Evolutionary conservation across 2,113 vertebrate species (phyloP), one percentile per base, ranked within the genome.

Genomic region (Solea senegalensis): DNA sequence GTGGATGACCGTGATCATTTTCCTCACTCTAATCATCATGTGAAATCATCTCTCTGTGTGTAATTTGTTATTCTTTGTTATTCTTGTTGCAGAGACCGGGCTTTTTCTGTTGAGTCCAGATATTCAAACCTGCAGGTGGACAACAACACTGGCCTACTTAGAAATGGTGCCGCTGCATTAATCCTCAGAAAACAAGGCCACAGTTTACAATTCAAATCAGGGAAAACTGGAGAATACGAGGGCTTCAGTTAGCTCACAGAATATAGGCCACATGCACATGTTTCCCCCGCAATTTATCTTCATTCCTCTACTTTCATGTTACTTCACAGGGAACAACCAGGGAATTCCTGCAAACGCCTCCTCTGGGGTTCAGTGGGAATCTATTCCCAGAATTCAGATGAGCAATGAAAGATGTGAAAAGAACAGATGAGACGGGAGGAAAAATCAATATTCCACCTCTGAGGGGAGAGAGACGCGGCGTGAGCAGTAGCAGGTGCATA

Each of bases 381-480:
- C 67, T 78, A 69, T 87, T 88, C 56, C 71, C 59, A 28, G 78
- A 64, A 39, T 70, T 70, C 57, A 65, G 49, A 81, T 51, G 66
- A 80, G 78, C 39, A 6, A 73, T 57, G 64, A 50, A 76, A 67
- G 50, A 49, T 59, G 54, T 40, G 56, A 49, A 51, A 55, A 55
- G 61, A 67, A 71, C 39, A 40, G 58, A 76, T 10, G 69, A 65
- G 64, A 56, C 65, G 46, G 76, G 60, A 69, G 58, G 67, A 53
- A 57, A 11, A 72, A 80, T 86, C 87, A 77, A 81, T 88, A 59
- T 74, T 53, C 60, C 13, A 27, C 72, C 65, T 76, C 69, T 16
- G 9, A 53, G 56, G 69, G 57, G 21, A 39, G 41, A 63, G 21
- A 58, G 52, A 48, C 27, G 62, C 13, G 8, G 51, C 21, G 43